phyloP scores from a whole-genome alignment of 2,113 vertebrate genomes.

The Pedetes capensis region DNA sequence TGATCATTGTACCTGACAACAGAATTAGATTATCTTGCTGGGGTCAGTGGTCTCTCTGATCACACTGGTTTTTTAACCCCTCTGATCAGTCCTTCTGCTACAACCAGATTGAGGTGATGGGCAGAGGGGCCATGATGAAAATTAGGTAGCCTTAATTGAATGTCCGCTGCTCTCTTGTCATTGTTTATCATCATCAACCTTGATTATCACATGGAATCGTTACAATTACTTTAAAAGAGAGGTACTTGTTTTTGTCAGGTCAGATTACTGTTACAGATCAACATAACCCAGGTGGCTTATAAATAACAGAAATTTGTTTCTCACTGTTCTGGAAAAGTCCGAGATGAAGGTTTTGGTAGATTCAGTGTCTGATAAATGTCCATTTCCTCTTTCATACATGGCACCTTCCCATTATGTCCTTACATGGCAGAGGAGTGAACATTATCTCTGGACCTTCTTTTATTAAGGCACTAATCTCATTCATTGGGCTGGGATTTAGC shows the following conservation, averaged over 20 bases:
- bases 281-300: not conserved
- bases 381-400: not conserved
- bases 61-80: not conserved
- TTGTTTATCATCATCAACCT: not conserved
- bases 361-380: not conserved
- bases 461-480: not conserved
- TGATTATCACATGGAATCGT: not conserved
- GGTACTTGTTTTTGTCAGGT: not conserved
- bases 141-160: accelerated
- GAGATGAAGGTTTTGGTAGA: no score
- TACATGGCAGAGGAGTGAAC: accelerated
- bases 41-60: not conserved
- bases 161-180: not conserved
- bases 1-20: not conserved
- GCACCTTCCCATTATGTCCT: not conserved
- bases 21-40: not conserved
- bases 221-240: no score
- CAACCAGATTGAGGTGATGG: not conserved
- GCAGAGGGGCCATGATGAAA: accelerated
- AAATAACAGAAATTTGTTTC: not conserved
- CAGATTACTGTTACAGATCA: not conserved
- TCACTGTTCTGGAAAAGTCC: no score
- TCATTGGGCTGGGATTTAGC: no score
- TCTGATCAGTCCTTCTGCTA: not conserved
- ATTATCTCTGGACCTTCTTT: not conserved